Percentiles rank a stretch among this genome's conserved stretches.
phyloP scores from a whole-genome alignment of 35 echinoderm and acorn worm species.

The Ptychodera flava region DNA sequence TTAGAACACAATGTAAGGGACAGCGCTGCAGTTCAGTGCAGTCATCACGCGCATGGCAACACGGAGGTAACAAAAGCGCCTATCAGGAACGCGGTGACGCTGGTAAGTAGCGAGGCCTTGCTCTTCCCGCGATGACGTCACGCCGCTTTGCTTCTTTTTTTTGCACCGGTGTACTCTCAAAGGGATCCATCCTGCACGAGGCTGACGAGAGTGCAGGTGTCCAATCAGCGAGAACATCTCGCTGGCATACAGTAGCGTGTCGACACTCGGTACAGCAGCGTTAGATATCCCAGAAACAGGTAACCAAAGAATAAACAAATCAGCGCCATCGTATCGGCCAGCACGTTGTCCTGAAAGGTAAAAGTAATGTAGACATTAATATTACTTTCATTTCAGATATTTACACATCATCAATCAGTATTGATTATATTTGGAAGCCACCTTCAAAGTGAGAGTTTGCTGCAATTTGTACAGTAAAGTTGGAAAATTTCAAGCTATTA shows the following conservation, averaged over 20 bases:
- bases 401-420: neutral
- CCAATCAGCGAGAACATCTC: neutral
- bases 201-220: neutral
- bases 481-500: neutral
- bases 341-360: neutral
- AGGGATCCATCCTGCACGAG: neutral
- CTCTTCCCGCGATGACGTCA: neutral
- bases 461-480: neutral
- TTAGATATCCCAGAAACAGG: neutral
- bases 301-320: neutral
- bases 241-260: neutral
- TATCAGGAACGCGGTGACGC: neutral
- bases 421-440: neutral
- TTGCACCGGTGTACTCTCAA: no score
- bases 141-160: neutral
- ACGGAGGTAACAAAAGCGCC: no score
- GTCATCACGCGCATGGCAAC: no score
- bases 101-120: neutral
- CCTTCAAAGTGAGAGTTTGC: neutral
- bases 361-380: neutral
- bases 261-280: neutral
- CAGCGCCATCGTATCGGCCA: neutral
- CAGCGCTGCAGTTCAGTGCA: no score
- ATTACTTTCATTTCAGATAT: neutral
- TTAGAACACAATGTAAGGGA: no score